Conservation (phyloP, 2,888 invertebrate species). For the Drosophila imparisetae region DNA sequence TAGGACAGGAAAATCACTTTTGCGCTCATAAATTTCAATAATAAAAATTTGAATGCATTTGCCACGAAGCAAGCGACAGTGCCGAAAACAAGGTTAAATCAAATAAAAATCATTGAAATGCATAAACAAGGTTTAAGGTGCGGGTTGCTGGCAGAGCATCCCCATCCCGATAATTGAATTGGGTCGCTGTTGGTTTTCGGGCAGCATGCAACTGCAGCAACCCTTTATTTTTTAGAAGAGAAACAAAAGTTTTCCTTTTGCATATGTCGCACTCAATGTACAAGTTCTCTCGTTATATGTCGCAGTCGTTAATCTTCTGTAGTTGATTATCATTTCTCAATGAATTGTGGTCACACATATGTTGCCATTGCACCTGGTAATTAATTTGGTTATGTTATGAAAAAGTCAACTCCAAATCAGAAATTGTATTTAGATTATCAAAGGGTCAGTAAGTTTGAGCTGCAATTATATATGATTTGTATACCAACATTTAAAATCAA, state of each 20-base stretch:
- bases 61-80: slow-evolving; percentile 66
- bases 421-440: not conserved
- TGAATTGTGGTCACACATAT: slow-evolving; percentile 50
- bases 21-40: slow-evolving; percentile 79
- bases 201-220: slow-evolving; percentile 31
- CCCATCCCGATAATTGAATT: slow-evolving; percentile 66
- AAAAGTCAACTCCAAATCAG: slow-evolving; percentile 6
- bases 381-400: not conserved
- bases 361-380: slow-evolving; percentile 24
- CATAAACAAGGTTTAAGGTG: slow-evolving; percentile 73
- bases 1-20: slow-evolving; percentile 78
- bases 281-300: not conserved
- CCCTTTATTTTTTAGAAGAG: slow-evolving; percentile 51
- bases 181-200: slow-evolving; percentile 31
- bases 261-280: slow-evolving; percentile 53
- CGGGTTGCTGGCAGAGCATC: slow-evolving; percentile 51
- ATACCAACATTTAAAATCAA: not conserved
- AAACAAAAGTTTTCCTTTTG: slow-evolving; percentile 56
- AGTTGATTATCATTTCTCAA: slow-evolving; percentile 39
- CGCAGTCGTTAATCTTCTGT: slow-evolving; percentile 46
- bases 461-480: not conserved
- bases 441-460: not conserved
- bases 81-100: slow-evolving; percentile 70
- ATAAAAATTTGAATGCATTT: slow-evolving; percentile 80
- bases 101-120: slow-evolving; percentile 70